Percentiles rank a stretch among this genome's conserved stretches.
Evolutionary conservation across 2,888 invertebrate species (phyloP).

Genomic region (Ellobium chinense): DNA sequence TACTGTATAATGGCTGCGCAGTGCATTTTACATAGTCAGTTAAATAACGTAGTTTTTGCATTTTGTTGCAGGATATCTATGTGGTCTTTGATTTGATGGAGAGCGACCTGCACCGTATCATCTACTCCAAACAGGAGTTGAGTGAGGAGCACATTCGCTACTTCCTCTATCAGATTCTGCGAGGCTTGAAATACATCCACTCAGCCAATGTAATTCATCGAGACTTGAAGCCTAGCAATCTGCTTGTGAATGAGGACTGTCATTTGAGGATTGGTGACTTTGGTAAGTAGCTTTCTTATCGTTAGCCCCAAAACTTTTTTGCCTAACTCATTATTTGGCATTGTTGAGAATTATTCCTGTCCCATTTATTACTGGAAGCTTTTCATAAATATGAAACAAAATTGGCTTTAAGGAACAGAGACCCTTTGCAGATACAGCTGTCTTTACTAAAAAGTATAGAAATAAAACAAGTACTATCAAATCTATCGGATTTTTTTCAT

Average conservation of each 20-base stretch:
- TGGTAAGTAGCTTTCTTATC: constrained; percentile 71
- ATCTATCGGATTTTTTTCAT: too few species aligned
- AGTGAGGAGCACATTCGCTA: constrained; percentile 80
- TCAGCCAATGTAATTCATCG: constrained; percentile 81
- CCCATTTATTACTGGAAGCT: too few species aligned
- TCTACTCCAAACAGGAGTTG: constrained; percentile 79
- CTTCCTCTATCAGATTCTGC: constrained; percentile 80
- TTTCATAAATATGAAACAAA: too few species aligned
- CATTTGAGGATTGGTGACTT: constrained; percentile 81
- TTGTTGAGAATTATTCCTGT: too few species aligned
- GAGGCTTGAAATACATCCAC: constrained; percentile 81
- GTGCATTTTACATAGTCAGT: neutral
- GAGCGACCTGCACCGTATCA: constrained; percentile 81
- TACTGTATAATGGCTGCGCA: too few species aligned
- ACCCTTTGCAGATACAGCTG: too few species aligned
- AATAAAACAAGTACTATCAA: too few species aligned
- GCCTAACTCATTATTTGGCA: too few species aligned
- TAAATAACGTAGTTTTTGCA: neutral
- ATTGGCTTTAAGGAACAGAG: too few species aligned
- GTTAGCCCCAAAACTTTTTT: too few species aligned
- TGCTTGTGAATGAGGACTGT: constrained; percentile 81
- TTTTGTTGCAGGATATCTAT: constrained; percentile 79
- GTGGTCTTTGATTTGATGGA: constrained; percentile 81
- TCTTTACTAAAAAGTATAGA: too few species aligned
- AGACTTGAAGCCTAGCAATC: constrained; percentile 81